Base-by-base conservation (phyloP, 2,113 vertebrate genomes). In the Equus quagga region DNA sequence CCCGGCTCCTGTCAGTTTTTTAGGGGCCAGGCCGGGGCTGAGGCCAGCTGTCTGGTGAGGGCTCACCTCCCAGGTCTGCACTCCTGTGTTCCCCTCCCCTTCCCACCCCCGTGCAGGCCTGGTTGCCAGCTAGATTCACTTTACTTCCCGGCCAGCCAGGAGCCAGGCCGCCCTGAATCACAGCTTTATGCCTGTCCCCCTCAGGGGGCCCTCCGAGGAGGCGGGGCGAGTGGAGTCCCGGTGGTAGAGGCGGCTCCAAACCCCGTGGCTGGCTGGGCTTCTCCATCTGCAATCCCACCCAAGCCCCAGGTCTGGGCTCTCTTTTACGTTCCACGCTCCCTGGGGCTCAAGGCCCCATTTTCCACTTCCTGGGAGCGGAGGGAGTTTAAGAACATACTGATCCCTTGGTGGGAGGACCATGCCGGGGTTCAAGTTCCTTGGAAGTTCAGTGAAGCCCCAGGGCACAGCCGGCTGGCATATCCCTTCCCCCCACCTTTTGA, bases 91-190 rank as follows among this genome's bases (percentile, higher is more conserved):
- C 21, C 13, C 7, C 10, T n/a, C 58, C 41, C 41, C 28, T 51
- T 44, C 41, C 11, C 24, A 4, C 0, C 24, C 31, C 12, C 4
- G 49, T 21, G 4, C 28, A 31, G 21, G 44, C 49, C 80, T 7
- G 46, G 18, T 10, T 70, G 60, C 46, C 91, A 73, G 72, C 78
- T 95, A 70, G 70, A 41, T 33, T 26, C 72, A 28, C 65, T 83
- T 73, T 36, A 51, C 33, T 88, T 54, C 62, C 85, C 19, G 15
- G 51, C 41, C 36, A 31, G 41, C 62, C 44, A 17, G 51, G 41
- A 91, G 94, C n/a, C 46, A 36, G 18, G 76, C n/a, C 0, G 41
- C 13, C 88, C 36, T 33, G 65, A 79, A 41, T 65, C 94, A 58
- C 46, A 84, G 46, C 58, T 19, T 62, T 36, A 24, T 4, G 26